These are phyloP conservation scores for Saccopteryx leptura DNA, from an alignment of 2,113 vertebrate genomes.

Conservation along the genomic window DNA sequence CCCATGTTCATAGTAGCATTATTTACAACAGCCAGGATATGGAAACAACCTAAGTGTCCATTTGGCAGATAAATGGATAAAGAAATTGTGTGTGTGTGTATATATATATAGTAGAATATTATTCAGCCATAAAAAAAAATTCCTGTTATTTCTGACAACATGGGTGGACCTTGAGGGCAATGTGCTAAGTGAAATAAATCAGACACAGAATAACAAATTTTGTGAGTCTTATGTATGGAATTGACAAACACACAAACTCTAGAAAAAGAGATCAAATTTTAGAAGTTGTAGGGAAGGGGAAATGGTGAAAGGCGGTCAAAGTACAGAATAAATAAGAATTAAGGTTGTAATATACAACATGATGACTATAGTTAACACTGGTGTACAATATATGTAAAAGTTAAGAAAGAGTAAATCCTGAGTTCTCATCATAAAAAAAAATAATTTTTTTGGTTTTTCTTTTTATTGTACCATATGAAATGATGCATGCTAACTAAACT, in stretches of 20 bases:
- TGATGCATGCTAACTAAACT: background rate
- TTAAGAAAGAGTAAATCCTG: background rate
- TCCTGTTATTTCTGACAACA: background rate
- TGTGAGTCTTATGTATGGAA: background rate
- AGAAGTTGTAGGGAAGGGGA: background rate
- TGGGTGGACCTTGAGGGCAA: background rate
- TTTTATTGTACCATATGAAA: background rate
- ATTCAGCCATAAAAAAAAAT: background rate
- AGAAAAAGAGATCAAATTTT: constrained; percentile 15
- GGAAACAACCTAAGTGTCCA: background rate
- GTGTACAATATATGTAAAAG: background rate
- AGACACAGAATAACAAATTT: background rate
- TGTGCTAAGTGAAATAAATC: background rate
- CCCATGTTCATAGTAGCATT: background rate
- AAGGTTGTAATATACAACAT: background rate
- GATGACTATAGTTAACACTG: background rate
- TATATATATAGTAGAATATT: background rate
- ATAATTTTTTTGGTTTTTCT: background rate
- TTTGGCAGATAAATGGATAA: background rate
- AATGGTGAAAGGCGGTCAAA: background rate
- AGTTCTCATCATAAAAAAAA: background rate
- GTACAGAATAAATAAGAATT: background rate
- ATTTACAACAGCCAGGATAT: background rate
- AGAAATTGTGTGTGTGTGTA: background rate
- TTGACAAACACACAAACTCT: background rate